Evolutionary conservation across 2,113 vertebrate genomes (phyloP).

Genomic region (Macrotis lagotis): DNA sequence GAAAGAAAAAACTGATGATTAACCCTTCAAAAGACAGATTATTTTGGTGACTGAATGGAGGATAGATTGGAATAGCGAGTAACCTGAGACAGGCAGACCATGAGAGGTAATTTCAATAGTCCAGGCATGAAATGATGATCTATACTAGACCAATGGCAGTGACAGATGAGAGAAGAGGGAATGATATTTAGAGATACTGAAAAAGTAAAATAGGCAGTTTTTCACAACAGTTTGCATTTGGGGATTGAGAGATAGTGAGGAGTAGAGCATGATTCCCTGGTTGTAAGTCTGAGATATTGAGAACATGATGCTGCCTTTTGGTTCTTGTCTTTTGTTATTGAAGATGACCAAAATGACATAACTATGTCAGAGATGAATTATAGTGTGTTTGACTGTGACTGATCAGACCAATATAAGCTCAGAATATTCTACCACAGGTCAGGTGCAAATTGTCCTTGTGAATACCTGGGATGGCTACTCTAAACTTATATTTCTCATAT

Average conservation of each 20-base stretch:
- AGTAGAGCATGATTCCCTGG: background rate
- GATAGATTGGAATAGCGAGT: background rate
- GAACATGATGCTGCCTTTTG: background rate
- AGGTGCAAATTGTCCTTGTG: no score
- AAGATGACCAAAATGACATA: no score
- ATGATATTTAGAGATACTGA: background rate
- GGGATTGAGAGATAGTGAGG: background rate
- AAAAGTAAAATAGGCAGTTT: background rate
- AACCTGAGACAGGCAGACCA: background rate
- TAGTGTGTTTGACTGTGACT: no score
- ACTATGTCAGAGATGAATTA: no score
- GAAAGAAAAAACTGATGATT: no score
- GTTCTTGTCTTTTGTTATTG: no score
- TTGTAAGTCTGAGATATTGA: background rate
- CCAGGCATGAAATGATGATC: background rate
- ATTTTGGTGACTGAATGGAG: background rate
- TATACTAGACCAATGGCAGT: background rate
- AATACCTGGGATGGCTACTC: no score
- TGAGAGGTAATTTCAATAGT: background rate
- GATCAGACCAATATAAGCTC: no score
- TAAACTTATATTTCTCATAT: no score
- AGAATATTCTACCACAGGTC: no score
- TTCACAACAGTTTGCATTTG: background rate
- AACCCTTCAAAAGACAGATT: no score
- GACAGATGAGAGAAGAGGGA: background rate